Evolutionary conservation across 2,113 vertebrate genomes (phyloP).

Genomic region (Falcunculus frontatus): DNA sequence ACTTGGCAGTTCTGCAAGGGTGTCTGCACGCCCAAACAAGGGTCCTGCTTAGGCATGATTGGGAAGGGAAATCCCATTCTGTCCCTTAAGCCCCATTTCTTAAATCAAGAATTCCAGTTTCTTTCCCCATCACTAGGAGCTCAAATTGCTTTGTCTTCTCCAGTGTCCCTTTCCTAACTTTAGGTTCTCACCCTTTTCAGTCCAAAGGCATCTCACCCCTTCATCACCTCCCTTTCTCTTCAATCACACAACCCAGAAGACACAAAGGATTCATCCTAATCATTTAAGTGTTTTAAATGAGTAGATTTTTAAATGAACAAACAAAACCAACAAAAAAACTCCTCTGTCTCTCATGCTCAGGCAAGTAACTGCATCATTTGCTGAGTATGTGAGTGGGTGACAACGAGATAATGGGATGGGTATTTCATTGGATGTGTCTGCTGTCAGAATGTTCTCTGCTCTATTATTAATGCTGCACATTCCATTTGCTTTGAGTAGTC

Average conservation of each 20-base stretch:
- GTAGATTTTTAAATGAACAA: background rate
- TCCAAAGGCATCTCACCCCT: background rate
- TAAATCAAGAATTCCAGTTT: background rate
- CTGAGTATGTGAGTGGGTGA: background rate
- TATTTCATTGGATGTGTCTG: background rate
- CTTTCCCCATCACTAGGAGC: background rate
- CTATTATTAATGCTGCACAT: background rate
- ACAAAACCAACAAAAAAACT: background rate
- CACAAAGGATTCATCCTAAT: background rate
- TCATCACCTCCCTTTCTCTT: background rate
- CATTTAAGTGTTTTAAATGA: background rate
- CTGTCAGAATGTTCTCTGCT: background rate
- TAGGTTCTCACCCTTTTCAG: background rate
- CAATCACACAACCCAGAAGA: background rate
- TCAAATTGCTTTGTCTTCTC: background rate
- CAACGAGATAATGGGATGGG: background rate
- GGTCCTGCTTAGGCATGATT: accelerated
- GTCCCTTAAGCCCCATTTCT: background rate
- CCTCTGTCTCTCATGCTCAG: no score
- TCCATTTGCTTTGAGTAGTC: background rate
- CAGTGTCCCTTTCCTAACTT: background rate
- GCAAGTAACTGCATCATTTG: background rate
- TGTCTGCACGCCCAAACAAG: background rate
- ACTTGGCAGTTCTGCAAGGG: background rate
- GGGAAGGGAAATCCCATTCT: background rate